Evolutionary conservation across 2,888 invertebrate species (phyloP).

Genomic region (Andrena marginata): DNA sequence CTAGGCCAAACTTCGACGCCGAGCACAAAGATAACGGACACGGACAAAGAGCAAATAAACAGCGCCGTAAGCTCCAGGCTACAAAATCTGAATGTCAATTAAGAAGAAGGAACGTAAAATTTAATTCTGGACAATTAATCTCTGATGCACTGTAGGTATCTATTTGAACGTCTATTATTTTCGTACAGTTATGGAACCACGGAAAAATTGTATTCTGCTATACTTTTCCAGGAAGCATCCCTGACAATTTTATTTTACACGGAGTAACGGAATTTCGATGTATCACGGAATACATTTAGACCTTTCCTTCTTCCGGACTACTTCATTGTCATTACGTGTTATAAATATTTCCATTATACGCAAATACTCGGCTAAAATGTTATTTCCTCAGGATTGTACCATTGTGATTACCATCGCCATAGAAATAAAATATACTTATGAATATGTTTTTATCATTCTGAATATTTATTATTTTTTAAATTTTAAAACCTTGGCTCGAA

Average conservation of each 20-base stretch:
- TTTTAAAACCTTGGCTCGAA: background rate
- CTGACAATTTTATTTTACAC: slow-evolving; percentile 34
- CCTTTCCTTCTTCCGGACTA: slow-evolving; percentile 2
- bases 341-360: slow-evolving; percentile 34
- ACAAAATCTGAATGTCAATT: slow-evolving; percentile 78
- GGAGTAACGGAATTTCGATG: slow-evolving; percentile 29
- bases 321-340: slow-evolving; percentile 36
- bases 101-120: slow-evolving; percentile 42
- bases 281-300: slow-evolving; percentile 29
- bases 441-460: slow-evolving; percentile 29
- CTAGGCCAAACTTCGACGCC: slow-evolving; percentile 79
- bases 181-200: background rate
- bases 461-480: slow-evolving; percentile 10
- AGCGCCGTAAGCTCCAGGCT: slow-evolving; percentile 78
- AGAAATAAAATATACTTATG: slow-evolving; percentile 56
- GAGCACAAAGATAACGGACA: slow-evolving; percentile 74
- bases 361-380: slow-evolving; percentile 31
- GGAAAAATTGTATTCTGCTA: background rate
- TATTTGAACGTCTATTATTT: slow-evolving; percentile 31
- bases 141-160: slow-evolving; percentile 45
- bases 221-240: slow-evolving; percentile 18
- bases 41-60: slow-evolving; percentile 78
- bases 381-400: slow-evolving; percentile 52
- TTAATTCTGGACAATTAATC: slow-evolving; percentile 38
- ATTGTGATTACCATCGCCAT: slow-evolving; percentile 36